phyloP scores from a whole-genome alignment of 2,113 vertebrate genomes.

The Thunnus thynnus region DNA sequence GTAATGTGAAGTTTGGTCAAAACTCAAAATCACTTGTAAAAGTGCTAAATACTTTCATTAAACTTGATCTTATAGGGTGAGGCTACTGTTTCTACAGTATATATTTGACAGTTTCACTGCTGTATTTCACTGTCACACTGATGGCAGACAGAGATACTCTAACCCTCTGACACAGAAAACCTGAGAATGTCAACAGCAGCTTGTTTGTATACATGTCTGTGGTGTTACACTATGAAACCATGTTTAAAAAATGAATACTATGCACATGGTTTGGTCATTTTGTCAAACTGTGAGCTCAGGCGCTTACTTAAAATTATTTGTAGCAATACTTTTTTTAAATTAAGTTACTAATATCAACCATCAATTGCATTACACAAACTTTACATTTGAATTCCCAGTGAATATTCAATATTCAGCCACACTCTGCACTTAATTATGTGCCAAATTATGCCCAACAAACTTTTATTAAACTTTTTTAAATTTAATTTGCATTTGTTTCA shows the following conservation, averaged over 20 bases:
- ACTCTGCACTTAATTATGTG: no score
- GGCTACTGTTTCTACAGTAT: neutral
- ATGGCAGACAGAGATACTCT: constrained; percentile 30
- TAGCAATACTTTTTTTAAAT: no score
- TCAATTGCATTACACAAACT: no score
- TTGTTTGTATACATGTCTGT: neutral
- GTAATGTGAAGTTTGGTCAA: neutral
- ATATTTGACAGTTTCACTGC: neutral
- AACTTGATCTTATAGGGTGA: no score
- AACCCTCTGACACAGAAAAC: constrained; percentile 39
- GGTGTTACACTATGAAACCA: neutral
- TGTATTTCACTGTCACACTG: neutral
- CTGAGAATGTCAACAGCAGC: constrained; percentile 50
- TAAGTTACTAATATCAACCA: no score
- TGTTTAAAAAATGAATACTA: neutral
- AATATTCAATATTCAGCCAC: no score
- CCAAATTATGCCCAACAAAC: no score
- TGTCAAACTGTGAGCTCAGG: neutral
- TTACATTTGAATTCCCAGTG: no score
- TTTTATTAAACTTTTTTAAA: no score
- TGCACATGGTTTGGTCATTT: neutral
- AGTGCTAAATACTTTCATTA: neutral
- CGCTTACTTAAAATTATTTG: no score
- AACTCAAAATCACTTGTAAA: neutral
- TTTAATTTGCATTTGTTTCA: no score